These are phyloP conservation scores for Mylabris phalerata DNA, from an alignment of 1,140 invertebrate species.

Conservation along the genomic window DNA sequence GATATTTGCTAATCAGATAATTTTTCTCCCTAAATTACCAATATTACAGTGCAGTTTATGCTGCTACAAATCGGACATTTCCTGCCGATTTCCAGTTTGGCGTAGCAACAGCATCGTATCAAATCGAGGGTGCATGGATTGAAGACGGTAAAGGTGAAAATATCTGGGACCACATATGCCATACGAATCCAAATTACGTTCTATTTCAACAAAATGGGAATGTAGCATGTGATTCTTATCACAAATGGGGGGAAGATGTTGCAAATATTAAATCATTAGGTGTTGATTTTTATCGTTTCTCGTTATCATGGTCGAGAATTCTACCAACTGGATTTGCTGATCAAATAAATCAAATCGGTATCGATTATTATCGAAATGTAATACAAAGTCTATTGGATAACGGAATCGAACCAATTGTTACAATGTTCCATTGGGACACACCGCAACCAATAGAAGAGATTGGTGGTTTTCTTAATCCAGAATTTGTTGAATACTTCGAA, in stretches of 20 bases:
- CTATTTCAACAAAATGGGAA: constrained; percentile 39
- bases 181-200: not conserved
- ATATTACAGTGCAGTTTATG: not conserved
- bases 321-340: constrained; percentile 23
- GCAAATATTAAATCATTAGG: constrained; percentile 44
- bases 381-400: constrained; percentile 44
- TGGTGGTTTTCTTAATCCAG: constrained; percentile 47
- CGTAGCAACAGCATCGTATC: constrained; percentile 38
- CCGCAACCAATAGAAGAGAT: constrained; percentile 39
- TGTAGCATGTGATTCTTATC: constrained; percentile 53
- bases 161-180: constrained; percentile 2
- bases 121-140: constrained; percentile 43
- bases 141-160: constrained; percentile 38
- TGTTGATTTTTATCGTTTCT: constrained; percentile 50
- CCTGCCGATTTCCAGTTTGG: constrained; percentile 44
- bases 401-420: constrained; percentile 49
- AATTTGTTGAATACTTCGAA: constrained; percentile 36
- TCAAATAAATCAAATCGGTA: constrained; percentile 15
- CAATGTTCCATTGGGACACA: constrained; percentile 42
- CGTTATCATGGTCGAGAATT: constrained; percentile 53
- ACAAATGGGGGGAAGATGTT: constrained; percentile 52
- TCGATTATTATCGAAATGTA: constrained; percentile 52
- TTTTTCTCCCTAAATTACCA: too few relatives aligned
- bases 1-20: too few relatives aligned
- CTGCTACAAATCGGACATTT: constrained; percentile 35